Base-by-base conservation (phyloP, 2,888 invertebrate genomes). In the Lamellibrachia columna region DNA sequence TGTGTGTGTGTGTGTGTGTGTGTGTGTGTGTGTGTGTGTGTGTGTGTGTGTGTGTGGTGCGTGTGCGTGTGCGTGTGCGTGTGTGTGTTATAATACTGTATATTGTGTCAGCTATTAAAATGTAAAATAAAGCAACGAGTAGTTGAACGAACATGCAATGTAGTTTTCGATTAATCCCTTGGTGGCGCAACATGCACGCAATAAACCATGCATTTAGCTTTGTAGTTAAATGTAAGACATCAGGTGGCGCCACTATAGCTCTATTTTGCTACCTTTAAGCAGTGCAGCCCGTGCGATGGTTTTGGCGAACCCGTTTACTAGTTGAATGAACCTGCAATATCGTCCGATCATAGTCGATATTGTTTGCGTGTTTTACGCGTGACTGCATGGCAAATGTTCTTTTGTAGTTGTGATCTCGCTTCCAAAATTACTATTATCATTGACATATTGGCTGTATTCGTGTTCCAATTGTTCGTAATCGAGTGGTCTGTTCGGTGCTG, bases 401-500 rank as follows among this genome's bases (percentile, higher is more conserved):
- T 75, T 75, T 6, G 2, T 75, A 15, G 75, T 75, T 75, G 75
- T 75, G 22, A 22, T 75, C 22, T 75, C 2, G 75, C 75, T 75
- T 75, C 15, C 75, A 75, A 75, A 15, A 22, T 3, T 75, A 22
- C 75, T 75, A 75, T 75, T 75, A 75, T 22, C n/a, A 75, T 75
- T 75, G 6, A 75, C 22, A n/a, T 75, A n/a, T 75, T 75, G 75
- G 2, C 75, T 75, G 75, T 75, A 75, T 75, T 75, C 75, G 75
- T 75, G n/a, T 22, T 75, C 75, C 3, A 75, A 75, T 75, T 75
- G 75, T 75, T 75, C 75, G 75, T 22, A 75, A 75, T 75, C 15
- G 22, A 75, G 75, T 75, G n/a, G 75, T 75, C 75, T 75, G 75
- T 75, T 75, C 75, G 75, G 75, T 75, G 75, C 75, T 75, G 75